A percentile compares a stretch with the other conserved stretches of the same genome.
These are phyloP conservation scores for Rotaria sp. DNA, from an alignment of 2,888 invertebrate genomes.

Conservation along the genomic window DNA sequence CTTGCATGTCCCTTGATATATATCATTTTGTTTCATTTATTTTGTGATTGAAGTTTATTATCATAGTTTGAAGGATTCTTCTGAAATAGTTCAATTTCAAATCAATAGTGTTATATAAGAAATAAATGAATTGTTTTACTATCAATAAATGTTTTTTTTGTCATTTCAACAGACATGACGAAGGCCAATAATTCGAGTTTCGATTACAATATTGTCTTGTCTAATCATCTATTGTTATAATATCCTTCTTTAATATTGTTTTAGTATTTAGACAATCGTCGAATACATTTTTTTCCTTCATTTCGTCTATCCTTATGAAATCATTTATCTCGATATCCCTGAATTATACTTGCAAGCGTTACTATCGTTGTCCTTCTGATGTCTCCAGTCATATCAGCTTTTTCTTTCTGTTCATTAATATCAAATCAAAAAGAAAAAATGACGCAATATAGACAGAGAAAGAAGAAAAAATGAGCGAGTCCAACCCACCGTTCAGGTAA, in stretches of 20 bases:
- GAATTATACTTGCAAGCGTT: not conserved
- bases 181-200: too few relatives aligned
- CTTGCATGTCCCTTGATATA: not conserved
- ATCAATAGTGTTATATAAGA: too few relatives aligned
- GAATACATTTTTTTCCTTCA: not conserved
- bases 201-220: too few relatives aligned
- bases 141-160: too few relatives aligned
- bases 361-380: not conserved
- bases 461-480: not conserved
- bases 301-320: too few relatives aligned
- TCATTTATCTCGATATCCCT: not conserved
- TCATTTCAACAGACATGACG: too few relatives aligned
- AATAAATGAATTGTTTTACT: too few relatives aligned
- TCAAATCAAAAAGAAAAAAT: not conserved
- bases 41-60: too few relatives aligned
- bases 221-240: too few relatives aligned
- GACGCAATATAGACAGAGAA: not conserved
- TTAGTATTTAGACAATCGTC: not conserved
- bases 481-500: constrained; percentile 6
- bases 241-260: not conserved
- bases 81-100: too few relatives aligned
- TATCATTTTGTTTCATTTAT: not conserved
- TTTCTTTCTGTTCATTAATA: not conserved
- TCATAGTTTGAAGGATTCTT: too few relatives aligned
- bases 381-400: not conserved